phyloP scores from a whole-genome alignment of 1,140 invertebrate species.

The Aphidius ervi region DNA sequence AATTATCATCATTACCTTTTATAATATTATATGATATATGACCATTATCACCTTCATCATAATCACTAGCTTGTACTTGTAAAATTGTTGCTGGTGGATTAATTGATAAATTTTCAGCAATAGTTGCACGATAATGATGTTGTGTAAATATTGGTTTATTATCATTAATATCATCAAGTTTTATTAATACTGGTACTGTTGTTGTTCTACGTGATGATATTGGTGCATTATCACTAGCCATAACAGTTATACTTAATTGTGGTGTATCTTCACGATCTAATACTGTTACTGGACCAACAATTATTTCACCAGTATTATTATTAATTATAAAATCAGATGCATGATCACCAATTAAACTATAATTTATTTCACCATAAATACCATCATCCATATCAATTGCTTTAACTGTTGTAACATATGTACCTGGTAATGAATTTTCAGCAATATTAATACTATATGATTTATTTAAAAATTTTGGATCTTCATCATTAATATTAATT shows the following conservation, averaged over 20 bases:
- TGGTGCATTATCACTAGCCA: conserved; percentile 73
- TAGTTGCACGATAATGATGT: conserved; percentile 69
- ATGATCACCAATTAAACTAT: conserved; percentile 70
- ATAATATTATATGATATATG: conserved; percentile 72
- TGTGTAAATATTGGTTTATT: conserved; percentile 75
- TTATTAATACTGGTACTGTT: conserved; percentile 75
- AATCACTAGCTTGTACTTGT: conserved; percentile 67
- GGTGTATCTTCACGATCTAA: conserved; percentile 75
- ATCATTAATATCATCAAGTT: conserved; percentile 78
- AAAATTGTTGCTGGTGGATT: conserved; percentile 73
- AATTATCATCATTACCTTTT: conserved; percentile 64
- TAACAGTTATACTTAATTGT: conserved; percentile 71
- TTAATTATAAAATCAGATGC: conserved; percentile 69
- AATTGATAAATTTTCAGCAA: conserved; percentile 78
- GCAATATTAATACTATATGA: conserved; percentile 66
- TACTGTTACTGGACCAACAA: conserved; percentile 65
- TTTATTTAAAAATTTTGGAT: conserved; percentile 69
- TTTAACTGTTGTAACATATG: conserved; percentile 64
- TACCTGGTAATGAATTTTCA: conserved; percentile 72
- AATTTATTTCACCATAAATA: conserved; percentile 69
- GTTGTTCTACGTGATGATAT: conserved; percentile 62
- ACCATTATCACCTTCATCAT: conserved; percentile 72
- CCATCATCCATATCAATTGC: conserved; percentile 73
- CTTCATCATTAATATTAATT: conserved; percentile 83
- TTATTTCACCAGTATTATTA: conserved; percentile 71